These are phyloP conservation scores for Brachionus plicatilis DNA, from an alignment of 1,140 invertebrate species.

Conservation along the genomic window DNA sequence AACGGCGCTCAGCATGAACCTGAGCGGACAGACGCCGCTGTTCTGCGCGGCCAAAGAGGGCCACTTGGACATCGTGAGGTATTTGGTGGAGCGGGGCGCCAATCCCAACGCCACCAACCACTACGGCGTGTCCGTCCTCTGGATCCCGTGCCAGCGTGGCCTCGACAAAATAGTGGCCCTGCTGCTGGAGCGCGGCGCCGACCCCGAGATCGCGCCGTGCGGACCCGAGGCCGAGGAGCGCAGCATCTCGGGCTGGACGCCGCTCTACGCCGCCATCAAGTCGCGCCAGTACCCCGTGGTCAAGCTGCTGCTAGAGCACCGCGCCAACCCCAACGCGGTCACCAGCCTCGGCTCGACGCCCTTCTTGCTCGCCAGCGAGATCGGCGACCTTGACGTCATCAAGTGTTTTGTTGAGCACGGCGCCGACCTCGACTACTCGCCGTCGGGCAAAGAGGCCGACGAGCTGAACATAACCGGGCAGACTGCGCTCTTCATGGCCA, in stretches of 20 bases:
- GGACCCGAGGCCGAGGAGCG: conserved; percentile 26
- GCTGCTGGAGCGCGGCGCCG: conserved; percentile 1
- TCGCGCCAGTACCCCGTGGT: conserved; percentile 26
- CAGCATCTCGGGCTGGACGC: conserved; percentile 40
- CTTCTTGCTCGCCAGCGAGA: conserved; percentile 39
- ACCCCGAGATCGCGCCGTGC: conserved; percentile 11
- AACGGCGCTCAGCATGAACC: conserved; percentile 30
- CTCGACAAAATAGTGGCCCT: conserved; percentile 35
- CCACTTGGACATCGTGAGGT: conserved; percentile 86
- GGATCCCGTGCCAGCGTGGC: conserved; percentile 40
- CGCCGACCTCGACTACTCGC: conserved; percentile 37
- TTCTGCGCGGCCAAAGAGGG: conserved; percentile 99
- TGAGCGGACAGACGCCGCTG: conserved; percentile 66
- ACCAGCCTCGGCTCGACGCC: conserved; percentile 41
- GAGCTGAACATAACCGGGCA: conserved; percentile 39
- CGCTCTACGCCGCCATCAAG: conserved; percentile 41
- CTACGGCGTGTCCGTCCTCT: conserved; percentile 26
- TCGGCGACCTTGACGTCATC: conserved; percentile 39
- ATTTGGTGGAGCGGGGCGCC: conserved; percentile 69
- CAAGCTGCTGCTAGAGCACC: not conserved
- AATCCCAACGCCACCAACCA: conserved; percentile 40
- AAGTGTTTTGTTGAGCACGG: conserved; percentile 37
- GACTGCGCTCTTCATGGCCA: conserved; percentile 40
- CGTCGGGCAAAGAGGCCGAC: conserved; percentile 34
- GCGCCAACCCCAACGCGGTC: conserved; percentile 40